Evolutionary conservation across 2,113 vertebrate genomes (phyloP), one percentile per base, ranked within the genome.

Genomic region (Motacilla alba): DNA sequence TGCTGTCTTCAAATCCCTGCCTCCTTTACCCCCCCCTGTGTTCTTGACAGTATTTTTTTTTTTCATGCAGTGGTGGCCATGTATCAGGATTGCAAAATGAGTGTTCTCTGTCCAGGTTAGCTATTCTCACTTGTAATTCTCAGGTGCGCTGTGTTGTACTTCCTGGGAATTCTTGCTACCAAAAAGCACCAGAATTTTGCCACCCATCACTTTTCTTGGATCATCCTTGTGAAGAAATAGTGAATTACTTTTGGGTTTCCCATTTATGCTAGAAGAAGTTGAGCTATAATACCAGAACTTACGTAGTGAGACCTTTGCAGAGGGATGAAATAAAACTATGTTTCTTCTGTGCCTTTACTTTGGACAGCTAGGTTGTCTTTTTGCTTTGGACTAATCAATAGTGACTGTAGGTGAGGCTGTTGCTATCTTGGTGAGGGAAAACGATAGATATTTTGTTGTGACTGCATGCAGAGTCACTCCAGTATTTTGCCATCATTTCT

Each of bases 1-100:
- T 67, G 33, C 22, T 19, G 17, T 78, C 74, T 75, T 84, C 22
- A 19, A 0, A 1, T 44, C 16, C 53, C 24, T 73, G 12, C 9
- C 7, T 91, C 15, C 6, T 56, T 58, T 67, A 20, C 24, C 4
- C 3, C 10, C 3, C 2, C 49, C 24, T 1, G 0, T 67, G 13
- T 89, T 86, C 23, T 47, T 67, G 5, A 15, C 74, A 22, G 18
- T 49, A 20, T 67, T 90, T 78, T 79, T 10, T 30, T 79, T 10
- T 30, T 58, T 64, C 11, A 37, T 52, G 59, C 23, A 43, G 0
- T n/a, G 47, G 7, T 79, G 66, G 27, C 20, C 39, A 26, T 10
- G 27, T 70, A 41, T 33, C 47, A 63, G 30, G 64, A n/a, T 47
- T 59, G 37, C 4, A 2, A 33, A 84, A 52, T 18, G 10, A 21